Evolutionary conservation across 2,797 vertebrate genomes (phyloP), one percentile per base, ranked within the genome.

Genomic region (Esox lucius): DNA sequence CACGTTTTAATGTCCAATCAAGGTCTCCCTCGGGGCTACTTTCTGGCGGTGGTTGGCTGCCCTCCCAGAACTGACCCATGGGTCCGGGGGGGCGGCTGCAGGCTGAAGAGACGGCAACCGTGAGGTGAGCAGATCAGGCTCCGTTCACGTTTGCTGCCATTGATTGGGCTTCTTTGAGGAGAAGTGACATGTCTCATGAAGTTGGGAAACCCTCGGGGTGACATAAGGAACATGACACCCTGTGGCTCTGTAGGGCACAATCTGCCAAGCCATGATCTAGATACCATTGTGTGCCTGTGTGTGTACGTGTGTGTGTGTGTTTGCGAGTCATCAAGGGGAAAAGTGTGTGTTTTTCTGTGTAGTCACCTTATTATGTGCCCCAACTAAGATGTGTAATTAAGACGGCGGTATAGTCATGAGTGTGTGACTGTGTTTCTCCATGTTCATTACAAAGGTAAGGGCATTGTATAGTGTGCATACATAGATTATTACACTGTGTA

Each of bases 171-270:
- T 75, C 66, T 72, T 66, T 13, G 73, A 68, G 62, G 67, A 67
- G 73, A 70, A 68, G 80, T 78, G 81, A 86, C 84, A 73, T 83
- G 73, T 79, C 77, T 85, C 82, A 79, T 83, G 81, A 84, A 85
- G 80, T 33, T 16, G 68, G 61, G 65, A 73, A 75, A 78, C 74
- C 83, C 82, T 81, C 72, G 24, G 85, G 87, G 79, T 69, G 73
- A 83, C 78, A 76, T 31, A 39, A 85, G 80, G 84, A 77, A 71
- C 77, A 13, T 61, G 80, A 81, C 82, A 77, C 67, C 68, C 35
- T 2, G 71, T 64, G 68, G 51, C 77, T 64, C 67, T 17, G 69
- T 7, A 62, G 19, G 2, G 4, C 7, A 4, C 22, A 59, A 46
- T 28, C 62, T 62, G 69, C 48, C 48, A 71, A 51, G 65, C 35